phyloP scores from a whole-genome alignment of 2,888 invertebrate species.

The Galerucella pusilla region DNA sequence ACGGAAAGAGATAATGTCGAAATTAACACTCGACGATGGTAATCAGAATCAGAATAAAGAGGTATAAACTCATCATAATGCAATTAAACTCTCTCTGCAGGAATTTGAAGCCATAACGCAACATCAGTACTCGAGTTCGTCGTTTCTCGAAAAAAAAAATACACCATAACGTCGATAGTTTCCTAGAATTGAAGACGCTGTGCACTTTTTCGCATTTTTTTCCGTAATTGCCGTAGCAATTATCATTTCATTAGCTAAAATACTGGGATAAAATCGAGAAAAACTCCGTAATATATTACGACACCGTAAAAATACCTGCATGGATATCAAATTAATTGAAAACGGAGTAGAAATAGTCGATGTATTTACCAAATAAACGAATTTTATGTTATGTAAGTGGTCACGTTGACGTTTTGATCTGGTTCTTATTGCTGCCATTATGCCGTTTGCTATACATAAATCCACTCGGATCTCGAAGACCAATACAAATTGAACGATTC shows the following conservation, averaged over 20 bases:
- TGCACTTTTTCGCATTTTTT: conserved; percentile 43
- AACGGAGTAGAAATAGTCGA: conserved; percentile 17
- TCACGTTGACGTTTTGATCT: conserved; percentile 22
- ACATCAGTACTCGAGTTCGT: conserved; percentile 17
- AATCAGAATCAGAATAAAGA: conserved; percentile 28
- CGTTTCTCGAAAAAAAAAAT: conserved; percentile 20
- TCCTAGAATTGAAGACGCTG: conserved; percentile 25
- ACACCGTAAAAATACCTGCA: conserved; percentile 27
- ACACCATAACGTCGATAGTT: conserved; percentile 22
- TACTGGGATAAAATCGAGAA: conserved; percentile 20
- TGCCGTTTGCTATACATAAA: conserved; percentile 13
- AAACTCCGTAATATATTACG: conserved; percentile 30
- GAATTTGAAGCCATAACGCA: conserved; percentile 40
- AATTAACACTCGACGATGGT: conserved; percentile 28
- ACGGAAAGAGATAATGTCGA: conserved; percentile 13
- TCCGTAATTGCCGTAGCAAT: conserved; percentile 48
- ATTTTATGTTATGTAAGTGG: conserved; percentile 16
- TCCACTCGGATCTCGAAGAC: background rate
- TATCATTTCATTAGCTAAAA: conserved; percentile 53
- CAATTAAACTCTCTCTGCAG: conserved; percentile 46
- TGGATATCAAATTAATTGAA: conserved; percentile 31
- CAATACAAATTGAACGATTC: background rate
- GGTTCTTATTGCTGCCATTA: conserved; percentile 19
- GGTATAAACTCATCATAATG: conserved; percentile 32
- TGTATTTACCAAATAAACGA: conserved; percentile 19